phyloP scores from a whole-genome alignment of 2,888 invertebrate genomes.

The Eutolmus rufibarbis region DNA sequence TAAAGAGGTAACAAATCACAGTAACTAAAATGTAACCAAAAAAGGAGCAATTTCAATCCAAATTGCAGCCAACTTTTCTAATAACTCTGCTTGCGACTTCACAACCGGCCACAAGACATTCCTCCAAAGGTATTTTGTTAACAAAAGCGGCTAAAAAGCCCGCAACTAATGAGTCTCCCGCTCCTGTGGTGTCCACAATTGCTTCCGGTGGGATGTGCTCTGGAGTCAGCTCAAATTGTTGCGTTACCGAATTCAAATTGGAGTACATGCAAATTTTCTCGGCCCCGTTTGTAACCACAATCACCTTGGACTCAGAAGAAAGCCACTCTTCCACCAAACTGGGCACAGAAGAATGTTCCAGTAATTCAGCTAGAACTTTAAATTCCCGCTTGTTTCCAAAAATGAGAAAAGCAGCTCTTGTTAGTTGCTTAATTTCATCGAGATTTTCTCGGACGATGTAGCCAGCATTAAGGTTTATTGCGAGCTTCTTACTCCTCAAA shows the following conservation, averaged over 20 bases:
- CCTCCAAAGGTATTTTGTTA: conserved; percentile 57
- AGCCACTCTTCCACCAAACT: conserved; percentile 50
- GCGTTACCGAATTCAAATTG: conserved; percentile 51
- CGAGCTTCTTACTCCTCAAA: conserved; percentile 60
- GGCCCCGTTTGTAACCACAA: conserved; percentile 71
- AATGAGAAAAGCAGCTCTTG: conserved; percentile 64
- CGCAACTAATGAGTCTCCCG: conserved; percentile 69
- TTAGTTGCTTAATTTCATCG: conserved; percentile 61
- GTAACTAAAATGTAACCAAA: background rate
- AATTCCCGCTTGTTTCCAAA: conserved; percentile 69
- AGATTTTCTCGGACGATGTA: conserved; percentile 64
- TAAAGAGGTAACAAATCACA: background rate
- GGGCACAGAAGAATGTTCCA: conserved; percentile 50
- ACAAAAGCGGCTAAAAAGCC: conserved; percentile 67
- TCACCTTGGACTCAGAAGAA: conserved; percentile 61
- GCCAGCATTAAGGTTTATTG: conserved; percentile 66
- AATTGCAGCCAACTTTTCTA: conserved; percentile 64
- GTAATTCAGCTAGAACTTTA: conserved; percentile 59
- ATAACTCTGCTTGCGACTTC: conserved; percentile 64
- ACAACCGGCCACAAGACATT: conserved; percentile 63
- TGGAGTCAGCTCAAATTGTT: conserved; percentile 54
- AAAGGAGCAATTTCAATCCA: background rate
- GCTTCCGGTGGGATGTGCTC: conserved; percentile 58
- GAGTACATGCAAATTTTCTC: conserved; percentile 65
- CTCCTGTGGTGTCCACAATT: conserved; percentile 68